Base-by-base conservation (phyloP, 2,797 vertebrate genomes). In the Molossus alvarezi region DNA sequence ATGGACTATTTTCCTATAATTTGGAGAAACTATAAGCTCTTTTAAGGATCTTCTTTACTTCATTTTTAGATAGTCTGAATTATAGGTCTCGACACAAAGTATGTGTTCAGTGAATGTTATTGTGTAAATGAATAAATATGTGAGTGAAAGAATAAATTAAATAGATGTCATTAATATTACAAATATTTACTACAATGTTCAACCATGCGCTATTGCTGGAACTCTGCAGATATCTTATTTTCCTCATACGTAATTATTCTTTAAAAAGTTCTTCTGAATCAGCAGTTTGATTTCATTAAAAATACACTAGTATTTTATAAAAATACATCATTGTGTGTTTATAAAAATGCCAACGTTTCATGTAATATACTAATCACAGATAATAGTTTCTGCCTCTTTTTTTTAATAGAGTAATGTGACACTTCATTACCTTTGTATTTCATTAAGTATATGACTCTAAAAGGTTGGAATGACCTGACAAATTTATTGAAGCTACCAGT, bases 381-480 rank as follows among this genome's bases (percentile, higher is more conserved):
- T 86, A 91, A 65, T 71, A 62, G 33, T 53, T 95, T 92, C 64
- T 80, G 14, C 8, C 83, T 75, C 88, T 65, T 69, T 87, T 33
- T 67, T 72, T 51, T 85, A 67, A 75, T 82, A 55, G 65, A 95
- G 45, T 6, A 92, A 85, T 71, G 23, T 85, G 62, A 95, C 27
- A 94, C 77, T 76, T 94, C 55, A 90, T 95, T 96, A 57, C 37
- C 55, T 88, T 88, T 92, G 17, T 48, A 62, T 96, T 84, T 82
- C 75, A 86, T 77, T 91, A 64, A 20, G 17, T 51, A 41, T 21
- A 72, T 62, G 33, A 55, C 71, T 58, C 29, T 82, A 64, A 88
- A 92, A 85, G 23, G n/a, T 72, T 87, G 92, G 29, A 77, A 87
- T 29, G 60, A 95, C 20, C 2, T 84, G 29, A 14, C 55, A 88